phyloP scores from a whole-genome alignment of 2,888 invertebrate genomes.

The Halictus quadricinctus region DNA sequence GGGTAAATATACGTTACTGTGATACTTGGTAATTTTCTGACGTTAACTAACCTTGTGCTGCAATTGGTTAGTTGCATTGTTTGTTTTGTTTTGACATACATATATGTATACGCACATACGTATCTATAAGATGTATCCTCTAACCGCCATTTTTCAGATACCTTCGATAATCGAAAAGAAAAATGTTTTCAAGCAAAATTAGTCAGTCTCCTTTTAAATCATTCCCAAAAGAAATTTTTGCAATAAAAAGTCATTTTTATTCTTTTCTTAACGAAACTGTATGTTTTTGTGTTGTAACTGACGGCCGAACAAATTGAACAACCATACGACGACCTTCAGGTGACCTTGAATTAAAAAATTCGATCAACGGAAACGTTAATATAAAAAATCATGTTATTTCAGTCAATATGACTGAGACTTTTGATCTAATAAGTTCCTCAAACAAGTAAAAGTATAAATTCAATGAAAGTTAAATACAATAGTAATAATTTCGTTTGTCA shows the following conservation, averaged over 20 bases:
- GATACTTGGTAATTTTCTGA: constrained; percentile 48
- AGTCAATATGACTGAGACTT: neutral
- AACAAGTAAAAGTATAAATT: too few relatives aligned
- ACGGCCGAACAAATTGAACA: neutral
- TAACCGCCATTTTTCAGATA: neutral
- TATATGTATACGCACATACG: neutral
- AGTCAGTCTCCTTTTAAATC: neutral
- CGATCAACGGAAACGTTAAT: neutral
- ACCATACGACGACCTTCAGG: neutral
- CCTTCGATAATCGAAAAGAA: neutral
- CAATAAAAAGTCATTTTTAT: neutral
- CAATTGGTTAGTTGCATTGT: constrained; percentile 1
- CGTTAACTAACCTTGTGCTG: constrained; percentile 39
- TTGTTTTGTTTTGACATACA: constrained; percentile 43
- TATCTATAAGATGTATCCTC: neutral
- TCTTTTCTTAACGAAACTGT: neutral
- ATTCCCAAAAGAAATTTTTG: neutral
- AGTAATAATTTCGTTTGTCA: too few relatives aligned
- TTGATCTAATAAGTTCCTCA: neutral
- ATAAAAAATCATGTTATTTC: neutral
- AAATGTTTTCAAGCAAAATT: neutral
- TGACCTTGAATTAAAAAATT: neutral
- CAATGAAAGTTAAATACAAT: too few relatives aligned
- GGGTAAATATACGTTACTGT: neutral
- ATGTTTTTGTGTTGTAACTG: neutral